Percentiles rank a stretch among this genome's conserved stretches.
phyloP scores from a whole-genome alignment of 2,797 vertebrate species.

The Petrocephalus sullivani region DNA sequence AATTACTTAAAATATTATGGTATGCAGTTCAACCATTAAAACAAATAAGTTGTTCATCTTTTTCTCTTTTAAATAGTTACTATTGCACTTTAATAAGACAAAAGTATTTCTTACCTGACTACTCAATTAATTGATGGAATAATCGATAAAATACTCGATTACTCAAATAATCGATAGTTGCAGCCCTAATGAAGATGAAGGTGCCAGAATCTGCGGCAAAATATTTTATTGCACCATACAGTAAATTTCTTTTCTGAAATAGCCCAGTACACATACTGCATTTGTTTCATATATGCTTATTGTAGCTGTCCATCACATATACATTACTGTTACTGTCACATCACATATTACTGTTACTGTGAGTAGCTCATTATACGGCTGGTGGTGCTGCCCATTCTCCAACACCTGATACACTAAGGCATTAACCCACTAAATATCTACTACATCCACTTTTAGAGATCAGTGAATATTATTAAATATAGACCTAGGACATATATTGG shows the following conservation, averaged over 20 bases:
- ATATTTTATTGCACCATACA: neutral
- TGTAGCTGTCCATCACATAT: neutral
- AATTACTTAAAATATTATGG: no score
- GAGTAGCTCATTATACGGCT: neutral
- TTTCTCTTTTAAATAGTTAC: no score
- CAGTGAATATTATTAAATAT: neutral
- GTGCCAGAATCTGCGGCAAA: neutral
- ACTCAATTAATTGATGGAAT: no score
- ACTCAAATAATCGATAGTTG: no score
- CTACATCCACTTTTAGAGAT: neutral
- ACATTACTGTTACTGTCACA: neutral
- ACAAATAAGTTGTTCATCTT: no score
- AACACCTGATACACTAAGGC: neutral
- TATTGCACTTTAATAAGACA: no score
- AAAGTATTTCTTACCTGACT: no score
- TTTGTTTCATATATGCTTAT: neutral
- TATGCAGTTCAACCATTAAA: no score
- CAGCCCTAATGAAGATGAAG: neutral
- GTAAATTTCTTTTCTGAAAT: neutral
- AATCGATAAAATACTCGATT: no score
- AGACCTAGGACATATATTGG: neutral
- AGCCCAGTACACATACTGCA: neutral
- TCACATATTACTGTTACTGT: neutral
- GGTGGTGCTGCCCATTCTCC: neutral
- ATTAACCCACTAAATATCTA: neutral